Evolutionary conservation across 2,888 invertebrate species (phyloP).

Genomic region (Caradrina clavipalpis): DNA sequence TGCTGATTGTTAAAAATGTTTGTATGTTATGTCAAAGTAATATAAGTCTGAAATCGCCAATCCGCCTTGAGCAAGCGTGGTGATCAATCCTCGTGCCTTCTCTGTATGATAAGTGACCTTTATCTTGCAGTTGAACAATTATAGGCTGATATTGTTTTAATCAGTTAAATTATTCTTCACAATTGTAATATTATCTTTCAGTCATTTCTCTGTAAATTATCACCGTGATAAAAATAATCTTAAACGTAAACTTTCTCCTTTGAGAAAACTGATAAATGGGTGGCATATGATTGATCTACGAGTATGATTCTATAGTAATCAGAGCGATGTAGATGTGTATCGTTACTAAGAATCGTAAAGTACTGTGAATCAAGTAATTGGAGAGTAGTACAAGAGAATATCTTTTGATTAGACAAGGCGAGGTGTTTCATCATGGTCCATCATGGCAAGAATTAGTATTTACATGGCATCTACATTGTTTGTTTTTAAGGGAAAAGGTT

Average conservation of each 20-base stretch:
- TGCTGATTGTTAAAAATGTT: too few relatives aligned
- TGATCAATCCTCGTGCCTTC: too few relatives aligned
- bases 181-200: not conserved
- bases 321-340: slow-evolving; percentile 61
- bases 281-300: slow-evolving; percentile 55
- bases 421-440: slow-evolving; percentile 5
- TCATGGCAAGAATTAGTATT: slow-evolving; percentile 30
- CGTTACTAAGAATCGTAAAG: slow-evolving; percentile 55
- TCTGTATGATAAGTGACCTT: too few relatives aligned
- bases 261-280: slow-evolving; percentile 54
- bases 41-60: too few relatives aligned
- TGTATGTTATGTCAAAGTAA: too few relatives aligned
- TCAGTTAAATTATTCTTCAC: too few relatives aligned
- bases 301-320: slow-evolving; percentile 56
- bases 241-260: slow-evolving; percentile 41
- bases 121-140: too few relatives aligned
- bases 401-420: slow-evolving; percentile 42
- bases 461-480: not conserved
- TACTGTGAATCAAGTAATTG: slow-evolving; percentile 51
- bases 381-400: slow-evolving; percentile 41
- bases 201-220: slow-evolving; percentile 10
- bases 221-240: slow-evolving; percentile 24
- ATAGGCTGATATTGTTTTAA: too few relatives aligned
- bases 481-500: not conserved
- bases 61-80: too few relatives aligned